A percentile compares a stretch with the other conserved stretches of the same genome.
Conservation (phyloP, 1,140 invertebrate species). For the Chelonus insularis region DNA sequence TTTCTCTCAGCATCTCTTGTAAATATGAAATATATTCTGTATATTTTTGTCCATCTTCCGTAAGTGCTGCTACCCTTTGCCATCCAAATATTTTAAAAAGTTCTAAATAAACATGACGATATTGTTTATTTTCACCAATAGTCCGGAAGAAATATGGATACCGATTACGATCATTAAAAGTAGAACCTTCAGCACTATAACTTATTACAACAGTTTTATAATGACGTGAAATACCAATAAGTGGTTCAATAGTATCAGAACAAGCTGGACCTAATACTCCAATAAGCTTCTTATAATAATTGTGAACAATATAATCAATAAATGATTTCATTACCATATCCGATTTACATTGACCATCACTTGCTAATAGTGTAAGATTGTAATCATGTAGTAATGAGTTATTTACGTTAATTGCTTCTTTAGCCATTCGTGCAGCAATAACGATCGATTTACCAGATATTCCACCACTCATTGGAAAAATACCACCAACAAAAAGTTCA, state of each 20-base stretch:
- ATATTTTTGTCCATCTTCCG: slow-evolving; percentile 80
- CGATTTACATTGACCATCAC: slow-evolving; percentile 73
- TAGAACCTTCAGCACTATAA: slow-evolving; percentile 79
- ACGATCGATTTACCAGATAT: slow-evolving; percentile 67
- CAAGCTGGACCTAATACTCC: slow-evolving; percentile 84
- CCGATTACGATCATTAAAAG: slow-evolving; percentile 68
- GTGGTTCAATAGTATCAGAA: slow-evolving; percentile 80
- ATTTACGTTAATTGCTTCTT: slow-evolving; percentile 69
- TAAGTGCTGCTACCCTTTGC: slow-evolving; percentile 73
- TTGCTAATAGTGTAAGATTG: slow-evolving; percentile 63
- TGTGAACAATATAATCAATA: slow-evolving; percentile 71
- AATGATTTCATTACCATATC: slow-evolving; percentile 80
- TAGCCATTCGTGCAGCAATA: slow-evolving; percentile 68
- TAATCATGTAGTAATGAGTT: slow-evolving; percentile 66
- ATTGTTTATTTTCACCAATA: slow-evolving; percentile 79
- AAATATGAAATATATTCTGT: slow-evolving; percentile 77
- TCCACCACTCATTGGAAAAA: slow-evolving; percentile 71
- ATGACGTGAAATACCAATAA: slow-evolving; percentile 79
- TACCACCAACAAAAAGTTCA: slow-evolving; percentile 70
- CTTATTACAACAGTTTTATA: slow-evolving; percentile 78
- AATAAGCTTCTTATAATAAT: slow-evolving; percentile 63
- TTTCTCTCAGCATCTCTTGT: slow-evolving; percentile 66
- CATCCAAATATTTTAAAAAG: slow-evolving; percentile 70
- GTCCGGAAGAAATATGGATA: slow-evolving; percentile 86
- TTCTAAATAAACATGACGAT: slow-evolving; percentile 71